Conservation (phyloP, 35 echinoderm and acorn worm species). For the Ptychodera flava region DNA sequence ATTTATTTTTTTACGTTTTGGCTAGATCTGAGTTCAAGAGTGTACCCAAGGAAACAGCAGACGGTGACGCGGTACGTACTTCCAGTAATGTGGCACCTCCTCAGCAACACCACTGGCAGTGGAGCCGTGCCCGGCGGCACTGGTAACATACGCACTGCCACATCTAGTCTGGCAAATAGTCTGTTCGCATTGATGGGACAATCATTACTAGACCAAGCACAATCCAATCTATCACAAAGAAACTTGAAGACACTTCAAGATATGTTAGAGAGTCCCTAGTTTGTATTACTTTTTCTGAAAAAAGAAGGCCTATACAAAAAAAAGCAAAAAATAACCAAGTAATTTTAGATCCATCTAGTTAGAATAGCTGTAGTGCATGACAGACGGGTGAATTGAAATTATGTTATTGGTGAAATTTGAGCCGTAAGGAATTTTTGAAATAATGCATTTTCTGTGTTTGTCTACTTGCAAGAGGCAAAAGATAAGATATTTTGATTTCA, state of each 20-base stretch:
- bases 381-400: no score
- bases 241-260: slow-evolving; percentile 51
- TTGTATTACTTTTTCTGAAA: no score
- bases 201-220: slow-evolving; percentile 57
- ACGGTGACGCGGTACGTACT: slow-evolving; percentile 72
- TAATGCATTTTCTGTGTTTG: no score
- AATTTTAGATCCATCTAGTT: no score
- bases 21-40: slow-evolving; percentile 49
- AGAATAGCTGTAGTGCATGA: no score
- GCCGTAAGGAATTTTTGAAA: no score
- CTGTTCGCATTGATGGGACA: slow-evolving; percentile 74
- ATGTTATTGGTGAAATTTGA: no score
- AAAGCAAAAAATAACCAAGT: no score
- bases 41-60: slow-evolving; percentile 79
- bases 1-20: neutral
- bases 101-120: slow-evolving; percentile 84
- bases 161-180: slow-evolving; percentile 40
- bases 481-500: no score
- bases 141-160: slow-evolving; percentile 72
- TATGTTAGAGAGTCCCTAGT: neutral
- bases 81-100: slow-evolving; percentile 78
- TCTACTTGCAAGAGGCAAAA: no score
- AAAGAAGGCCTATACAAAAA: no score
- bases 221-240: slow-evolving; percentile 56
- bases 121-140: slow-evolving; percentile 76